A percentile compares a stretch with the other conserved stretches of the same genome.
These are phyloP conservation scores for Craseonycteris thonglongyai DNA, from an alignment of 2,113 vertebrate species.

Conservation along the genomic window DNA sequence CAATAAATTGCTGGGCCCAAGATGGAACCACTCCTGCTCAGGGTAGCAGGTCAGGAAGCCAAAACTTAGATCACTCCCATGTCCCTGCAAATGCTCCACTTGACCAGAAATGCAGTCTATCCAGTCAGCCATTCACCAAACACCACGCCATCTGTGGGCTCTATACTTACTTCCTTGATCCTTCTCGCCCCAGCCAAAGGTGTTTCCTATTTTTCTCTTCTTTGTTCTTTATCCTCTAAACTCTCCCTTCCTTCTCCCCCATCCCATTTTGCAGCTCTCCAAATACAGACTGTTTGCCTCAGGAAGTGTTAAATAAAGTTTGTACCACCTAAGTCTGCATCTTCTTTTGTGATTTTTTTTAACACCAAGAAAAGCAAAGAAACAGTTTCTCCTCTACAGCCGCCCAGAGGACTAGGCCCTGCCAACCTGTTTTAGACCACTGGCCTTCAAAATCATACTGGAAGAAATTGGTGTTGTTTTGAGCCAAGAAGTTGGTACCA, in stretches of 20 bases:
- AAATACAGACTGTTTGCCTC: not conserved
- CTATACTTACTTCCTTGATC: not conserved
- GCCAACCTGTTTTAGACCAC: not conserved
- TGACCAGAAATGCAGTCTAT: not conserved
- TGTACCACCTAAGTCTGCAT: not conserved
- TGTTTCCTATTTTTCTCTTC: not conserved
- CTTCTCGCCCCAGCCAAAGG: not conserved
- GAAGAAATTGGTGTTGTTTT: not conserved
- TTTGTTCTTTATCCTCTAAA: not conserved
- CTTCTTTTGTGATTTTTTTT: not conserved
- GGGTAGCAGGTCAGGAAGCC: too few relatives aligned
- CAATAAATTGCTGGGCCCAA: not conserved
- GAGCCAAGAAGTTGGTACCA: not conserved
- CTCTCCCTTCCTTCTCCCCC: not conserved
- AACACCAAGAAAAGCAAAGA: not conserved
- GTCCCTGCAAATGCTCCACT: not conserved
- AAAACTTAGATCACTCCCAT: not conserved
- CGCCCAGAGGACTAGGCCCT: not conserved
- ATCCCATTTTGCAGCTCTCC: not conserved
- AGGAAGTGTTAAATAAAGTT: not conserved
- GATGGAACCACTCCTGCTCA: not conserved
- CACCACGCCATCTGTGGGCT: not conserved
- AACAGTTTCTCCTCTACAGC: not conserved
- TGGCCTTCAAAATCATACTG: not conserved
- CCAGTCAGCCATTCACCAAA: not conserved